Base-by-base conservation (phyloP, 1,140 invertebrate genomes). In the Apis dorsata region DNA sequence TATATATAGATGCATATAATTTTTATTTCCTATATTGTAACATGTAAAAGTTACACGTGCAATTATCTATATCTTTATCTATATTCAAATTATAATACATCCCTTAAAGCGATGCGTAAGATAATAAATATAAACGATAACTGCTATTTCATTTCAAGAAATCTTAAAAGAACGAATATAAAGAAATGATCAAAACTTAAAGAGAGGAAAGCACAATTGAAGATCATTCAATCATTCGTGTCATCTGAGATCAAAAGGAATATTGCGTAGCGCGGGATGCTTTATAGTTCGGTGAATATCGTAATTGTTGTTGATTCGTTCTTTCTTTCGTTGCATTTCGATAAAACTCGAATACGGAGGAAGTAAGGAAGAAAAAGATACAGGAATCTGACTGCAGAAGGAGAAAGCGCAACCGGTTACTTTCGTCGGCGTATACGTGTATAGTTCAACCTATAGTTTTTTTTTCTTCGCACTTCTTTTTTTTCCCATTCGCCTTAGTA, bases 321-420 rank as follows among this genome's bases (percentile, higher is more conserved):
- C 59, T 63, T 75, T 51, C 65, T 81, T 44, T 60, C 60, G 1
- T 34, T 13, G 21, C 4, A 2, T 4, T 2, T 2, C 15, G 17
- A 49, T 24, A 55, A 76, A 68, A 59, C 8, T 49, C 8, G 8
- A 51, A n/a, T 28, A 11, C 49, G 53, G 9, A 49, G 72, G 19
- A 44, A n/a, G 28, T 24, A 66, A 44, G 11, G 4, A 12, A 65
- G 17, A 34, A 68, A 49, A 34, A 79, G 72, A 63, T 83, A 77
- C 21, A 65, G 49, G 79, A 65, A 84, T 84, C 79, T 57, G 53
- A 49, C 65, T 80, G 59, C 65, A 62, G 57, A 73, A 19, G 66
- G 79, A 84, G 78, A 88, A 88, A 88, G 71, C 82, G 79, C 69
- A 59, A 49, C 49, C 59, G 44, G 72, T 86, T 74, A 79, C 51